Conservation (phyloP, 2,113 vertebrate genomes). For the Clarias gariepinus region DNA sequence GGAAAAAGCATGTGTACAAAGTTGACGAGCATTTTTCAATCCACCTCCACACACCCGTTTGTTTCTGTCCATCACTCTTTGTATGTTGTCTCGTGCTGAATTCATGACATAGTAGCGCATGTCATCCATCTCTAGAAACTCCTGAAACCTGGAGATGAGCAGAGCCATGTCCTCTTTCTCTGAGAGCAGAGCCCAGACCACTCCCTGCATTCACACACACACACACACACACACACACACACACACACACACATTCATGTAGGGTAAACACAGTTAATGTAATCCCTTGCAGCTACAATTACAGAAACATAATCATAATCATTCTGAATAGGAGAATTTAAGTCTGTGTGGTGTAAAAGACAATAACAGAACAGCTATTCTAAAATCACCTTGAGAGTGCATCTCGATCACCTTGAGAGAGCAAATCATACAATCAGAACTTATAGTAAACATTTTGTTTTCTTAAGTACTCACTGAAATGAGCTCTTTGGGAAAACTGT, state of each 20-base stretch:
- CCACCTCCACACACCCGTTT: constrained; percentile 73
- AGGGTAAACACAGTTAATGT: neutral
- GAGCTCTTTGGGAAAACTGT: constrained; percentile 81
- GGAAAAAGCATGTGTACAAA: neutral
- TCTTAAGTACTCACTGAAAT: constrained; percentile 72
- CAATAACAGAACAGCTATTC: neutral
- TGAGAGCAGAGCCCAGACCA: constrained; percentile 79
- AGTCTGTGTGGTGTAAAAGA: neutral
- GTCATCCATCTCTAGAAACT: constrained; percentile 84
- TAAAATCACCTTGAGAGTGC: too few species aligned
- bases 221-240: constrained; percentile 18
- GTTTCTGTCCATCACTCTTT: constrained; percentile 72
- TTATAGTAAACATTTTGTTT: neutral
- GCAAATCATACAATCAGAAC: neutral
- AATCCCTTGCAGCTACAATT: neutral
- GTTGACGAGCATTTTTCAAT: neutral
- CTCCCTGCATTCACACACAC: constrained; percentile 63
- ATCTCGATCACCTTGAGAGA: too few species aligned
- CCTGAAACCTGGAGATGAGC: constrained; percentile 85
- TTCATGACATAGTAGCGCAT: constrained; percentile 87
- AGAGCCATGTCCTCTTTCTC: constrained; percentile 69
- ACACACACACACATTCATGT: neutral
- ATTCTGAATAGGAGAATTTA: neutral
- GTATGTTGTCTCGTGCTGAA: constrained; percentile 63
- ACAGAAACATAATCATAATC: neutral